A percentile compares a stretch with the other conserved stretches of the same genome.
These are phyloP conservation scores for Eupeodes corollae DNA, from an alignment of 1,140 invertebrate genomes.

Conservation along the genomic window DNA sequence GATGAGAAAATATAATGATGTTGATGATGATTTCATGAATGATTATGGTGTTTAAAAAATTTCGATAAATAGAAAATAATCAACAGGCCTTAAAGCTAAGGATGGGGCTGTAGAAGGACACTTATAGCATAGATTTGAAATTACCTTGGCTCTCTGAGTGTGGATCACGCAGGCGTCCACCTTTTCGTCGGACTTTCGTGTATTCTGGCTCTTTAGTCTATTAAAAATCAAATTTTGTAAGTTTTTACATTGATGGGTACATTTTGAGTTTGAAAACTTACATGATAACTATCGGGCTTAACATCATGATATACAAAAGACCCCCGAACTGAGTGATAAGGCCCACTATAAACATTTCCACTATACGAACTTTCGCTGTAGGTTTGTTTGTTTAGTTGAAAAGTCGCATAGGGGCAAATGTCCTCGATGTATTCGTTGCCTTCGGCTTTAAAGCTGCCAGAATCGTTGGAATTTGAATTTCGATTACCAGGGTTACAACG, in stretches of 20 bases:
- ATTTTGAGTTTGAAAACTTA: too few relatives aligned
- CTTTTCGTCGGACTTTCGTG: conserved; percentile 69
- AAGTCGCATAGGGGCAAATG: conserved; percentile 82
- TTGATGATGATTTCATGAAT: too few relatives aligned
- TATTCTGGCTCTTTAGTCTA: conserved; percentile 69
- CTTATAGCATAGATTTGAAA: not conserved
- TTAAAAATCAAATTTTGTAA: too few relatives aligned
- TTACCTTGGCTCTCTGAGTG: conserved; percentile 71
- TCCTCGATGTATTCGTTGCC: conserved; percentile 73
- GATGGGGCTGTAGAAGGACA: too few relatives aligned
- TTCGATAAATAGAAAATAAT: too few relatives aligned
- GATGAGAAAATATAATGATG: too few relatives aligned
- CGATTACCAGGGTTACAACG: conserved; percentile 40
- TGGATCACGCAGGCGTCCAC: conserved; percentile 56
- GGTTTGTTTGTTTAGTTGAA: conserved; percentile 74
- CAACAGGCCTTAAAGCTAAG: too few relatives aligned
- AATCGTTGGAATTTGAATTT: conserved; percentile 40
- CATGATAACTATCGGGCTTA: conserved; percentile 44
- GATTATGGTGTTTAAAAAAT: too few relatives aligned
- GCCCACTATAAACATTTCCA: conserved; percentile 73
- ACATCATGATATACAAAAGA: conserved; percentile 84
- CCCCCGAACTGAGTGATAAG: conserved; percentile 72
- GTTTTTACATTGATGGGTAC: too few relatives aligned
- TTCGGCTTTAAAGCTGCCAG: conserved; percentile 43
- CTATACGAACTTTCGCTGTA: conserved; percentile 81